Conservation (phyloP, 2,113 vertebrate genomes). For the Rattus norvegicus region DNA sequence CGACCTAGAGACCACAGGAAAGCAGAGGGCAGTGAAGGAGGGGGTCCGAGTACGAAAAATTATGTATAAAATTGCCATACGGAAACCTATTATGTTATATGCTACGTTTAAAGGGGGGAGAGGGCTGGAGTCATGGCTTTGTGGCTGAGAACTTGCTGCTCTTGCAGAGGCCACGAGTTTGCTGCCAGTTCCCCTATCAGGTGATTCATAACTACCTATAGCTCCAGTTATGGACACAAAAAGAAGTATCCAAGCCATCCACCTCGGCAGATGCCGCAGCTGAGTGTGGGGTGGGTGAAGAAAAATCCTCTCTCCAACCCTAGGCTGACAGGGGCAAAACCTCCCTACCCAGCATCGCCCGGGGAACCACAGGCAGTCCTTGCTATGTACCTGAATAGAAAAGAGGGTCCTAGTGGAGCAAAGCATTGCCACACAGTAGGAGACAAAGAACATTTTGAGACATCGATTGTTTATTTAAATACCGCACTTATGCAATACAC, state of each 20-base stretch:
- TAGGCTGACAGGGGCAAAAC: neutral
- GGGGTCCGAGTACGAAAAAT: neutral
- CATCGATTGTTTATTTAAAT: slow-evolving; percentile 76
- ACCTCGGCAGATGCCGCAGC: neutral
- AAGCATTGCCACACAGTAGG: neutral
- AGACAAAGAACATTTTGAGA: slow-evolving; percentile 75
- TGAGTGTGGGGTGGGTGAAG: neutral
- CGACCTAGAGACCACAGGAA: neutral
- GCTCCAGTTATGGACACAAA: neutral
- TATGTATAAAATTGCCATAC: neutral
- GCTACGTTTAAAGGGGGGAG: neutral
- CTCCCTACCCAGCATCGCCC: neutral
- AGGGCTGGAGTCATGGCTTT: neutral
- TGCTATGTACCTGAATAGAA: fast-evolving
- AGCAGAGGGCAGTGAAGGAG: neutral
- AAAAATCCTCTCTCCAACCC: too few relatives aligned
- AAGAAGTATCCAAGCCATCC: neutral
- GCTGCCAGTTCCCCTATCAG: neutral
- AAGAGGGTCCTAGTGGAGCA: neutral
- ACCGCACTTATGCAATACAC: slow-evolving; percentile 67
- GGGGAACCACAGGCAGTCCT: neutral
- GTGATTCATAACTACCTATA: neutral
- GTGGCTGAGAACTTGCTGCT: neutral
- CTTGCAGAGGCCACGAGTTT: neutral
- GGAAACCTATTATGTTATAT: neutral